Base-by-base conservation (phyloP, 2,113 vertebrate species). In the Gymnogyps californianus region DNA sequence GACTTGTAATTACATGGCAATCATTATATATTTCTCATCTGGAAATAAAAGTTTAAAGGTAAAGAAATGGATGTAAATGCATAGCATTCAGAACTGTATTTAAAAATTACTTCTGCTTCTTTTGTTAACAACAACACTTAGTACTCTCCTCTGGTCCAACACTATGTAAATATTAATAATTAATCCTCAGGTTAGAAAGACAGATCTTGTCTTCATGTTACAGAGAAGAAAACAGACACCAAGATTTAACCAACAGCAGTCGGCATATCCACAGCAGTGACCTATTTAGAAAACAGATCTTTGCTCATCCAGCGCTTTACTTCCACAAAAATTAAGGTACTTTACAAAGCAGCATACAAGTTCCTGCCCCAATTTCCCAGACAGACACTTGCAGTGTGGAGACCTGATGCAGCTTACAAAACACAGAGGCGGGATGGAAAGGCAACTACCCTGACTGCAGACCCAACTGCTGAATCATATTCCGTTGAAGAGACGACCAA, bases 11-110 rank as follows among this genome's bases (percentile, higher is more conserved):
- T 89, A 69, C n/a, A 59, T 29, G 36, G 52, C 4, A 8, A 95
- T 81, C 42, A 22, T 47, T 61, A 51, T 28, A 7, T 69, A 87
- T 64, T 93, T 87, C 64, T 95, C 80, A 89, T 85, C 25, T 79
- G 57, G 57, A 92, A 95, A 95, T 78, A 84, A 52, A 97, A 92
- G 62, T 84, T 82, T 84, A 91, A 91, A 95, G 86, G 94, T 93
- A 82, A 84, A 91, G 61, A 81, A 91, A 87, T 16, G 28, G 72
- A 78, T 78, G 13, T 3, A 92, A 88, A 93, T 40, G 52, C 44
- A 61, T 4, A 72, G 47, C 34, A 65, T 75, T 71, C 32, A 70
- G 47, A 76, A 66, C 36, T 61, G 12, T 31, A 67, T 75, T 54
- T 21, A 8, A 84, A 74, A 72, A 87, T 52, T 71, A 54, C 28